Evolutionary conservation across 2,797 vertebrate genomes (phyloP).

Genomic region (Phrynocephalus vlangalii): DNA sequence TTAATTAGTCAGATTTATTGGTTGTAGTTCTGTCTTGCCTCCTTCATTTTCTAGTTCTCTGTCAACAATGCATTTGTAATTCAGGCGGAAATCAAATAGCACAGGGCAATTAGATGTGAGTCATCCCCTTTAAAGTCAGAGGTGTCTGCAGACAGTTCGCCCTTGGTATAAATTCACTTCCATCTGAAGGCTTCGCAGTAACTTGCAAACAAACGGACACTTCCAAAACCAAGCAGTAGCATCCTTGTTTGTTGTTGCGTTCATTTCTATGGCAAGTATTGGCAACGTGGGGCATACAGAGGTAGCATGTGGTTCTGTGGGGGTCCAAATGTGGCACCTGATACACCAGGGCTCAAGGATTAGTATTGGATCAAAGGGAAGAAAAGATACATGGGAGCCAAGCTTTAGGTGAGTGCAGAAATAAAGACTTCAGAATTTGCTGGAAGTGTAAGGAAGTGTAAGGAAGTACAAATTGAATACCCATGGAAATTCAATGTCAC

Average conservation of each 20-base stretch:
- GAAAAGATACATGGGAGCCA: no score
- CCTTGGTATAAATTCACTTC: background rate
- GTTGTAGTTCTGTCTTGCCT: background rate
- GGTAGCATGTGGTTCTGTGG: no score
- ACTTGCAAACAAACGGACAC: slow-evolving; percentile 1
- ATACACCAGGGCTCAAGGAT: no score
- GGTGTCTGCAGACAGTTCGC: background rate
- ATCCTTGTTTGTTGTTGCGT: no score
- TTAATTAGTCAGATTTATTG: background rate
- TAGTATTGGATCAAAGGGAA: no score
- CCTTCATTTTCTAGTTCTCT: background rate
- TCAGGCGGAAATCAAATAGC: background rate
- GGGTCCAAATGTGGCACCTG: no score
- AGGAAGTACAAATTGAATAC: no score
- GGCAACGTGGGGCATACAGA: no score
- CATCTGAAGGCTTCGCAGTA: background rate
- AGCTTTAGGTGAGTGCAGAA: no score
- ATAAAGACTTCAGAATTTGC: no score
- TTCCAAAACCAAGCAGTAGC: background rate
- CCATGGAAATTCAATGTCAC: no score
- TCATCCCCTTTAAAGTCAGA: background rate
- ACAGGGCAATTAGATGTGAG: background rate
- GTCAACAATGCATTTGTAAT: background rate
- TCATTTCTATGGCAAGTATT: background rate
- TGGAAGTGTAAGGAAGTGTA: no score